phyloP scores from a whole-genome alignment of 2,888 invertebrate species.

The Eupithecia pulchellata region DNA sequence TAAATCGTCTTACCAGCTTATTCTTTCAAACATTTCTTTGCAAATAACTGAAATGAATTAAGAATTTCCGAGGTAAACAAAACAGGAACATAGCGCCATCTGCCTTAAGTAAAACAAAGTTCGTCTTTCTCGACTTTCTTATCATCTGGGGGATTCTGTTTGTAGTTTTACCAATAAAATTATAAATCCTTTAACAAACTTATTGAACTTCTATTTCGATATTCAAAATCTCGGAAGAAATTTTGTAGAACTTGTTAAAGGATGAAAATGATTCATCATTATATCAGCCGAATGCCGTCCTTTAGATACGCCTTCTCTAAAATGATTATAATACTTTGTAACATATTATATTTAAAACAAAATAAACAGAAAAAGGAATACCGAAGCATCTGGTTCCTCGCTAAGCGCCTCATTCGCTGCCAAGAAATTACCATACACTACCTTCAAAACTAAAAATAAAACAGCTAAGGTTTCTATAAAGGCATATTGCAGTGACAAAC shows the following conservation, averaged over 20 bases:
- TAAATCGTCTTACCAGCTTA: conserved; percentile 26
- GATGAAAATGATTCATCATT: background rate
- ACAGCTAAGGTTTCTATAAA: conserved; percentile 25
- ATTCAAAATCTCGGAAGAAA: background rate
- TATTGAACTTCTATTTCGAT: background rate
- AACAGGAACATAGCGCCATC: conserved; percentile 40
- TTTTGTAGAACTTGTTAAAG: background rate
- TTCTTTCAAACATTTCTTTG: conserved; percentile 25
- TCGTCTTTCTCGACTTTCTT: conserved; percentile 36
- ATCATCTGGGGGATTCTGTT: conserved; percentile 20
- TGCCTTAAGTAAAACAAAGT: conserved; percentile 39
- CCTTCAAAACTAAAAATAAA: conserved; percentile 30
- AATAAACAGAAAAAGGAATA: background rate
- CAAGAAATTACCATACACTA: conserved; percentile 34
- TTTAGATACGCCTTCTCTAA: too few relatives aligned
- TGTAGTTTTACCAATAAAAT: background rate
- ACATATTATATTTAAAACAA: background rate
- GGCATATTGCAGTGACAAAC: conserved; percentile 36
- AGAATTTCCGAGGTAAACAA: conserved; percentile 32
- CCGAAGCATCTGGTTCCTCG: background rate
- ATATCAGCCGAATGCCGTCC: background rate
- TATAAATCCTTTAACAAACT: background rate
- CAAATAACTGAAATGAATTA: conserved; percentile 26
- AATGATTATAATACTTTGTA: too few relatives aligned
- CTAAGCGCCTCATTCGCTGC: conserved; percentile 6